Base-by-base conservation (phyloP, 35 echinoderm and acorn worm species). In the Heliocidaris tuberculata region DNA sequence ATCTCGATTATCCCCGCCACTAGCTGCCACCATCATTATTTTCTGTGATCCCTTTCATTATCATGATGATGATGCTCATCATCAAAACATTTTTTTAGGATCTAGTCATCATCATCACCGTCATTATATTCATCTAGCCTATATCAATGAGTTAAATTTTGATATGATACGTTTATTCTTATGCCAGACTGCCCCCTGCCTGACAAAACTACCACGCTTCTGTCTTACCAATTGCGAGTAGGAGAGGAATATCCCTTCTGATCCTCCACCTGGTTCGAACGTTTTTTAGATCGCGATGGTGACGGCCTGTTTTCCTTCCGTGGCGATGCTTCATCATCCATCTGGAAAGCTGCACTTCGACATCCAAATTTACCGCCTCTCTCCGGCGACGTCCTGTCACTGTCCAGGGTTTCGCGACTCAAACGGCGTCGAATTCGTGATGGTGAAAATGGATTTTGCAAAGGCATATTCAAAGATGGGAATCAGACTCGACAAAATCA, bases 391-490 rank as follows among this genome's bases (percentile, higher is more conserved):
- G 91, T 50, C 50, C 50, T 59, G 11, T 30, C 91, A 59, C 29
- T 93, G 50, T 48, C 24, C 4, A 52, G 48, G 29, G 49, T 52
- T 49, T 93, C 91, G 50, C 49, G 91, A 59, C 91, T 93, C 6
- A 52, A 27, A 13, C 91, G 91, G 11, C 91, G 91, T 93, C 91
- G 91, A 13, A 93, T 48, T 4, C 91, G 91, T n/a, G 91, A 93
- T 48, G 91, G 91, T 15, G 91, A 93, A 59, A 93, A 93, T 13
- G 91, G 91, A 49, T n/a, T 49, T 31, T 93, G 91, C 48, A 93
- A 59, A 27, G 91, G 91, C 91, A 93, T 93, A n/a, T 88, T 48
- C 5, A 78, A n/a, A 78, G 19, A 7, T 78, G 6, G n/a, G 4
- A 27, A n/a, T 78, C 65, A 78, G 27, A 24, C 65, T 78, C 65